phyloP scores from a whole-genome alignment of 2,113 vertebrate species.

The Dasyurus viverrinus region DNA sequence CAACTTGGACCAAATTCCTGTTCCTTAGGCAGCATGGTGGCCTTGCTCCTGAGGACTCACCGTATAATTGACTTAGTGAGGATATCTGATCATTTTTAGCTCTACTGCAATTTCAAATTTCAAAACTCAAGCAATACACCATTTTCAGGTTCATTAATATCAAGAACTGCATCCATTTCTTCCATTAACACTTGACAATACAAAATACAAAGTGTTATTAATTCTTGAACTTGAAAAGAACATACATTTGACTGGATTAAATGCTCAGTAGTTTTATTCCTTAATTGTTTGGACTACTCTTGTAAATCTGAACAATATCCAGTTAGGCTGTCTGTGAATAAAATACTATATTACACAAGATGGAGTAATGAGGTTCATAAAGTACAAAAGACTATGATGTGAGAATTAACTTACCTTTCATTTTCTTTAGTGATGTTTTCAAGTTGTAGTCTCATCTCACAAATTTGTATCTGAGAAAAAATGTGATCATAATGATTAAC shows the following conservation, averaged over 20 bases:
- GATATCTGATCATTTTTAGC: too few species aligned
- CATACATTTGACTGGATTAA: neutral
- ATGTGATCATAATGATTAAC: neutral
- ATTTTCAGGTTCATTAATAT: too few species aligned
- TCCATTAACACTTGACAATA: too few species aligned
- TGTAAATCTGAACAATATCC: neutral
- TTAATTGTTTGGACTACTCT: neutral
- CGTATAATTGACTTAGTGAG: too few species aligned
- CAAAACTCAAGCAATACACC: too few species aligned
- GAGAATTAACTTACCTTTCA: conserved; percentile 88
- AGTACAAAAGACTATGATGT: neutral
- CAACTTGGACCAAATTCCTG: too few species aligned
- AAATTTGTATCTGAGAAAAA: conserved; percentile 87
- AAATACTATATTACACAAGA: conserved; percentile 31
- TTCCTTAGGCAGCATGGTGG: too few species aligned
- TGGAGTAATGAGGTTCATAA: conserved; percentile 9
- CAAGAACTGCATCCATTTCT: too few species aligned
- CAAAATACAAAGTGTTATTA: neutral
- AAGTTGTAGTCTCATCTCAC: conserved; percentile 88
- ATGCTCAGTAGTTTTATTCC: neutral
- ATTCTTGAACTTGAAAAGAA: neutral
- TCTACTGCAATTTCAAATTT: too few species aligned
- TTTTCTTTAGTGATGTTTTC: conserved; percentile 93
- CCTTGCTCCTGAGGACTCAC: too few species aligned
- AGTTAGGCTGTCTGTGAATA: neutral